phyloP scores from a whole-genome alignment of 2,888 invertebrate genomes.

The Tridacna crocea region DNA sequence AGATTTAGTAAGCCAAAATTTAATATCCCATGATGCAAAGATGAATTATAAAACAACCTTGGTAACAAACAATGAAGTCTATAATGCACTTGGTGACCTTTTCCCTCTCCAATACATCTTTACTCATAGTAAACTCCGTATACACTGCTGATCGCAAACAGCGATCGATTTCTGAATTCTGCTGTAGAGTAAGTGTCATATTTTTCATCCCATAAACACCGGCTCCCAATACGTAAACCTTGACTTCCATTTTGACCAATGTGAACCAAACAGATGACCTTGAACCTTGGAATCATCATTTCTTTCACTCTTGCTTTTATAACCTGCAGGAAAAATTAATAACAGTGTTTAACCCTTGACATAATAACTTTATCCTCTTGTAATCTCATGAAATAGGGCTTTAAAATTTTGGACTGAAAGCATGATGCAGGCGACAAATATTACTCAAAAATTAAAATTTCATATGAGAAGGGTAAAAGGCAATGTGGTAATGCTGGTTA shows the following conservation, averaged over 20 bases:
- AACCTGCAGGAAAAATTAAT: conserved; percentile 74
- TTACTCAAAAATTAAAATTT: no score
- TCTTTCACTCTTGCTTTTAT: conserved; percentile 83
- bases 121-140: conserved; percentile 81
- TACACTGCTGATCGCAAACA: conserved; percentile 83
- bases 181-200: conserved; percentile 80
- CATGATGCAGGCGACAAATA: no score
- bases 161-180: conserved; percentile 82
- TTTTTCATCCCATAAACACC: conserved; percentile 83
- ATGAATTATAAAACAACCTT: no score
- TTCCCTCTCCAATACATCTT: background rate
- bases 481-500: no score
- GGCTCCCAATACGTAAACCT: conserved; percentile 80
- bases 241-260: conserved; percentile 82
- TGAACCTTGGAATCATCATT: conserved; percentile 82
- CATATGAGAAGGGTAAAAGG: no score
- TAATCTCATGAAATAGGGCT: no score
- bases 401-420: no score
- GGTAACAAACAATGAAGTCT: background rate
- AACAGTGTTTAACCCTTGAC: background rate
- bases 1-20: background rate
- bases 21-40: no score
- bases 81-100: background rate
- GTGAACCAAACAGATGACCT: conserved; percentile 82
- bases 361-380: no score